Evolutionary conservation across 2,888 invertebrate genomes (phyloP).

Genomic region (Congeria kusceri): DNA sequence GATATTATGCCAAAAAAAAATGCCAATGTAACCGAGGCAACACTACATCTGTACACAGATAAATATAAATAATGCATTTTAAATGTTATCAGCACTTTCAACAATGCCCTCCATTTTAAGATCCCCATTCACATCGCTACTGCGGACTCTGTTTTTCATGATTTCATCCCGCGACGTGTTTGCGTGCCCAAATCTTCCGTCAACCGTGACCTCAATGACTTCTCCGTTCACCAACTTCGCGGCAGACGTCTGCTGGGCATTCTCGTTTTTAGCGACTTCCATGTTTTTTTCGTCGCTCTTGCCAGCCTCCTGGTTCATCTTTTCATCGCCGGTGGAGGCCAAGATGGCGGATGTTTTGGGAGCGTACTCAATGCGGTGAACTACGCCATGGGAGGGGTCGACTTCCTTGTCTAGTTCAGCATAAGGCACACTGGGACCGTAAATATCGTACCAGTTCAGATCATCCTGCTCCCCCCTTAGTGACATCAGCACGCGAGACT

Average conservation of each 20-base stretch:
- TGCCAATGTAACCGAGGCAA: neutral
- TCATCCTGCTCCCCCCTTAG: constrained; percentile 77
- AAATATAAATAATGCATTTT: neutral
- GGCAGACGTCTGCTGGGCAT: neutral
- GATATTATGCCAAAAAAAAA: neutral
- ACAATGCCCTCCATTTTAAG: constrained; percentile 48
- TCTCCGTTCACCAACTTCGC: constrained; percentile 29
- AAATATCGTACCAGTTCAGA: constrained; percentile 65
- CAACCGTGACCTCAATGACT: constrained; percentile 67
- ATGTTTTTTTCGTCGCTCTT: too few species aligned
- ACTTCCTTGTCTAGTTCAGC: constrained; percentile 53
- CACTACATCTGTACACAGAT: neutral
- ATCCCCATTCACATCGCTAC: constrained; percentile 24
- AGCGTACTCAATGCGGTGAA: neutral
- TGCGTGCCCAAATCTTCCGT: constrained; percentile 58
- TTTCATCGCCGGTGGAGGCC: neutral
- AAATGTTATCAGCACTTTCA: constrained; percentile 51
- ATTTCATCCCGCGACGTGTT: constrained; percentile 53
- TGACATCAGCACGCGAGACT: constrained; percentile 81
- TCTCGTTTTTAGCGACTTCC: neutral
- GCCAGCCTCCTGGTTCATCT: neutral
- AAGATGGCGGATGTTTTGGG: neutral
- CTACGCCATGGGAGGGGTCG: neutral
- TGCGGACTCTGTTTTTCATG: constrained; percentile 29
- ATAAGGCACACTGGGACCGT: constrained; percentile 65